These are phyloP conservation scores for Parnassius glacialis DNA, from an alignment of 2,888 invertebrate genomes.

Conservation along the genomic window DNA sequence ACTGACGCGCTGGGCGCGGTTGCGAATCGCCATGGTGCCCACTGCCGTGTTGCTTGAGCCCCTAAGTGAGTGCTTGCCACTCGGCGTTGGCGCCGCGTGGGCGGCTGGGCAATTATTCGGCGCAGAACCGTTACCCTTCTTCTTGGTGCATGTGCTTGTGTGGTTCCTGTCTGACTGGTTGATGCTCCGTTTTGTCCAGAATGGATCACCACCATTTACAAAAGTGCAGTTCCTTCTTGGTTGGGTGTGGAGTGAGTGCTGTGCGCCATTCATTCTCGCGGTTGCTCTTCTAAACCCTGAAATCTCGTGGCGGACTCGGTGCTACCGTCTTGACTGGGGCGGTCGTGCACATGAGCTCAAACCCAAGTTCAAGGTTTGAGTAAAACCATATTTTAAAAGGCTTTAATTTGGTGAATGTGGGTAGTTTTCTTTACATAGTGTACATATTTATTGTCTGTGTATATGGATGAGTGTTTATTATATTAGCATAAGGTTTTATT, in stretches of 20 bases:
- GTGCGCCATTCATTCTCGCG: slow-evolving; percentile 93
- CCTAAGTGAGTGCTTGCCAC: slow-evolving; percentile 95
- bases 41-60: slow-evolving; percentile 95
- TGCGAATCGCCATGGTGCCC: slow-evolving; percentile 97
- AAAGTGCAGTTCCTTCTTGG: slow-evolving; percentile 96
- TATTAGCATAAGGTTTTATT: slow-evolving; percentile 64
- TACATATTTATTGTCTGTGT: slow-evolving; percentile 36
- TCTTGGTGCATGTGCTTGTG: slow-evolving; percentile 93
- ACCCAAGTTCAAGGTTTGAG: slow-evolving; percentile 85
- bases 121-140: slow-evolving; percentile 95
- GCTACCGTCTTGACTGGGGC: slow-evolving; percentile 96
- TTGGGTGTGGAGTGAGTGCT: slow-evolving; percentile 96
- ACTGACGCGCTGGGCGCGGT: slow-evolving; percentile 94
- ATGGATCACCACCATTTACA: slow-evolving; percentile 95
- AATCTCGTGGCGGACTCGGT: slow-evolving; percentile 96
- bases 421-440: slow-evolving; percentile 39
- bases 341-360: slow-evolving; percentile 95
- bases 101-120: slow-evolving; percentile 90
- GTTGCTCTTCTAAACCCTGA: slow-evolving; percentile 93
- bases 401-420: slow-evolving; percentile 64
- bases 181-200: slow-evolving; percentile 93
- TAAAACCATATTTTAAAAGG: slow-evolving; percentile 49
- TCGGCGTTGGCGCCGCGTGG: slow-evolving; percentile 95
- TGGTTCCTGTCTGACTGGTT: slow-evolving; percentile 99
- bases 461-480: slow-evolving; percentile 46